phyloP scores from a whole-genome alignment of 2,888 invertebrate species.

The Allygus modestus region DNA sequence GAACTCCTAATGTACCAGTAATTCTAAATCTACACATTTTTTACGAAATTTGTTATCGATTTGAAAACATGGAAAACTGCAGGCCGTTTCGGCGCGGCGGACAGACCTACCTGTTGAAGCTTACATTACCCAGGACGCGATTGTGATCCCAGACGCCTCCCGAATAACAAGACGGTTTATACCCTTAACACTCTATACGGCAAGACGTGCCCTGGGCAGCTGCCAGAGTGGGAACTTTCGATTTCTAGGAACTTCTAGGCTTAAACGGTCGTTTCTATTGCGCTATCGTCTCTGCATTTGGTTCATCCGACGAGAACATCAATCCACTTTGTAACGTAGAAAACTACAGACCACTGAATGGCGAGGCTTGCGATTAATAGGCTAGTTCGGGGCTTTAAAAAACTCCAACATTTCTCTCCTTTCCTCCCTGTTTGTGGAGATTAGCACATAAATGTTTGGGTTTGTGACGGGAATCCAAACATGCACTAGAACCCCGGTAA shows the following conservation, averaged over 20 bases:
- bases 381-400: not conserved
- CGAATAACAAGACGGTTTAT: conserved; percentile 1
- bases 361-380: not conserved
- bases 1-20: too few relatives aligned
- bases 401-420: too few relatives aligned
- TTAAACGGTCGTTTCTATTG: conserved; percentile 44
- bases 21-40: too few relatives aligned
- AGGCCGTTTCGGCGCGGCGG: not conserved
- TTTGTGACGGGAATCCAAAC: too few relatives aligned
- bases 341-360: not conserved
- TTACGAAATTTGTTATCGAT: too few relatives aligned
- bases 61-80: too few relatives aligned
- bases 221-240: conserved; percentile 18
- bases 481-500: too few relatives aligned
- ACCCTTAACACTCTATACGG: conserved; percentile 21
- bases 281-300: conserved; percentile 16
- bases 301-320: conserved; percentile 12
- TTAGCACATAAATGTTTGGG: too few relatives aligned
- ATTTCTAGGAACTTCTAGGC: conserved; percentile 36
- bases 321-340: conserved; percentile 35
- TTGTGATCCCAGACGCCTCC: not conserved
- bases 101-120: not conserved
- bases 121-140: conserved; percentile 1
- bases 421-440: too few relatives aligned
- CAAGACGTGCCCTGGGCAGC: conserved; percentile 19